Base-by-base conservation (phyloP, 1,140 invertebrate species). In the Drosophila eugracilis region DNA sequence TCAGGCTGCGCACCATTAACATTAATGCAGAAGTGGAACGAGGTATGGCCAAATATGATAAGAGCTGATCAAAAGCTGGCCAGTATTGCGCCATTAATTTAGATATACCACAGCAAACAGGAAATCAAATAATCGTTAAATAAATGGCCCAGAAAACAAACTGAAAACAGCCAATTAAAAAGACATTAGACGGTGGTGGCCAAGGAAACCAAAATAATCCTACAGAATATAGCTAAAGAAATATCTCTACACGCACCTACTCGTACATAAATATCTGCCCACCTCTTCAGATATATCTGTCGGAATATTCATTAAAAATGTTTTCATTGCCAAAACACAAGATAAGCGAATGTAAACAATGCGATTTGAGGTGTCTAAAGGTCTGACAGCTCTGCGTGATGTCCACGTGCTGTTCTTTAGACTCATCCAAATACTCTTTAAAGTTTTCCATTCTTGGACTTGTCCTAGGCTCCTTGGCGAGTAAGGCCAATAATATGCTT, bases 1-100 rank as follows among this genome's bases (percentile, higher is more conserved):
- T 98, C n/a, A 93, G 97, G 77, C 92, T 98, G 81, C 94, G 96
- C 67, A 97, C 96, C 19, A 97, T 98, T 88, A 96, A 97, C 84
- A 97, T 97, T 83, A 97, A 97, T 92, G 96, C 96, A n/a, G 97
- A 97, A 93, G 96, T 98, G 22, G 97, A 98, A 92, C 94, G 95
- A 94, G 96, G 96, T 96, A 92, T 10, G 47, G 21, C n/a, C n/a
- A 45, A 45, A 52, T 24, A 14, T 10, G 49, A 19, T 75, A 67
- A 42, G 32, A 37, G n/a, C 36, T 41, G 50, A 73, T 63, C 62
- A 45, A 73, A 65, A 55, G 17, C 60, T 34, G 17, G 7, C 5
- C 15, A 72, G 34, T 21, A 48, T 24, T 30, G 39, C 21, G 44
- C 42, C 49, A 74, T 52, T 14, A 62, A 48, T 53, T 41, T 5